Percentiles rank a stretch among this genome's conserved stretches.
Conservation (phyloP, 2,888 invertebrate genomes). For the Catocala nupta region DNA sequence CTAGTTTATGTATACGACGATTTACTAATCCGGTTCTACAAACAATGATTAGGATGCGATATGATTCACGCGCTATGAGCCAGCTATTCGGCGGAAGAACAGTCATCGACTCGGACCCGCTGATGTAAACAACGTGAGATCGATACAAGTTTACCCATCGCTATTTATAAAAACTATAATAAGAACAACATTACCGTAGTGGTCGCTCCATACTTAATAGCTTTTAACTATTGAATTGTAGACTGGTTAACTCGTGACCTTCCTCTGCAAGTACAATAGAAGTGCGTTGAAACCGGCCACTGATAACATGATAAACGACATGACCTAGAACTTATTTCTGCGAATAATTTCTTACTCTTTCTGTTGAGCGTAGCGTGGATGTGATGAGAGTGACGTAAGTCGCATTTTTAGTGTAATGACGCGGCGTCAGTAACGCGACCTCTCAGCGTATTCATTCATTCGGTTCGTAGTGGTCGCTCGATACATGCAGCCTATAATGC, state of each 20-base stretch:
- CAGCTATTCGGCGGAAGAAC: slow-evolving; percentile 56
- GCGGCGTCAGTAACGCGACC: slow-evolving; percentile 52
- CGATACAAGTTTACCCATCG: slow-evolving; percentile 33
- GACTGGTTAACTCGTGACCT: too few species aligned
- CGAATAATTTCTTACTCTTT: slow-evolving; percentile 39
- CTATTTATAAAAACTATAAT: slow-evolving; percentile 21
- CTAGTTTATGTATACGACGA: background rate
- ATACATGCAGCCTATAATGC: slow-evolving; percentile 33
- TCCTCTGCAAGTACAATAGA: slow-evolving; percentile 15
- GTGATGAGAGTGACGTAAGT: slow-evolving; percentile 58
- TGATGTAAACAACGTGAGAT: slow-evolving; percentile 53
- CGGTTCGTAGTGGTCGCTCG: slow-evolving; percentile 37
- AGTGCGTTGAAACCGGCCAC: slow-evolving; percentile 24
- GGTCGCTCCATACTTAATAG: too few species aligned
- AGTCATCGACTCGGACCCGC: slow-evolving; percentile 51
- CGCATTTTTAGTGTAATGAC: slow-evolving; percentile 61
- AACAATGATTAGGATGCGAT: slow-evolving; percentile 50
- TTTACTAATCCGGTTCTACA: slow-evolving; percentile 42
- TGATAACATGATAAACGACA: slow-evolving; percentile 43
- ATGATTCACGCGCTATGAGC: slow-evolving; percentile 56
- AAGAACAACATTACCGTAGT: slow-evolving; percentile 13
- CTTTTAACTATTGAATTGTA: background rate
- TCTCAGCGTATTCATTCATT: slow-evolving; percentile 57
- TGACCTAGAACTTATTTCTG: slow-evolving; percentile 46
- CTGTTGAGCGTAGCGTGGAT: slow-evolving; percentile 28